Percentiles rank a stretch among this genome's conserved stretches.
phyloP scores from a whole-genome alignment of 2,888 invertebrate species.

The Ramazzottius varieornatus region DNA sequence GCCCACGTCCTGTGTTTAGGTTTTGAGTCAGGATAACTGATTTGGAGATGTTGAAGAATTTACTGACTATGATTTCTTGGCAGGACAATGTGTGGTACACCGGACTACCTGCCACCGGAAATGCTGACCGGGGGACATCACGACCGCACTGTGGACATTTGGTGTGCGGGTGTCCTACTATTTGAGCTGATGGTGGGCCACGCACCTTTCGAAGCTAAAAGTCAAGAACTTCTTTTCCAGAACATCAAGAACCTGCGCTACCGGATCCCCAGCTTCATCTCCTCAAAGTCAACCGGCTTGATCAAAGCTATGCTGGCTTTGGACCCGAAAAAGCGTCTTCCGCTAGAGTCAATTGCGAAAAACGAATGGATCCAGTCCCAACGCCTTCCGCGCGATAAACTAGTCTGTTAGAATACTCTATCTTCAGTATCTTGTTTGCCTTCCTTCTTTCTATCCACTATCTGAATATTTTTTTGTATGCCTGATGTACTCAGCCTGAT shows the following conservation, averaged over 20 bases:
- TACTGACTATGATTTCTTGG: too few relatives aligned
- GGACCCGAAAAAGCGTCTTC: background rate
- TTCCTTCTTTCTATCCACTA: too few relatives aligned
- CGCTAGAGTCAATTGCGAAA: background rate
- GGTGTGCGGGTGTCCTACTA: background rate
- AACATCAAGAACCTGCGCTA: background rate
- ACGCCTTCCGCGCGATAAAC: background rate
- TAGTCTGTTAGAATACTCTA: background rate
- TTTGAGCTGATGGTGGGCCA: background rate
- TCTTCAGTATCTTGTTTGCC: too few relatives aligned
- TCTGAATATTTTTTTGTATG: too few relatives aligned
- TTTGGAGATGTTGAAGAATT: too few relatives aligned
- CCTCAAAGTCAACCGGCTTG: background rate
- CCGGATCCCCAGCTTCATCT: background rate
- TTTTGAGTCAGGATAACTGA: too few relatives aligned
- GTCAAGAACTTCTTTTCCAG: background rate
- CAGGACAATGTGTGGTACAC: background rate
- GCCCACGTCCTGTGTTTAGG: too few relatives aligned
- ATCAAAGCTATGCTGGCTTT: background rate
- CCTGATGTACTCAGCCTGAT: too few relatives aligned
- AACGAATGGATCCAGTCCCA: background rate
- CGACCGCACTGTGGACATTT: background rate
- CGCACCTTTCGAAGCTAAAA: background rate
- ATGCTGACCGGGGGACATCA: background rate
- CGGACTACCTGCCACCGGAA: conserved; percentile 1